phyloP scores from a whole-genome alignment of 2,797 vertebrate species.

The Nannoperca obscura region DNA sequence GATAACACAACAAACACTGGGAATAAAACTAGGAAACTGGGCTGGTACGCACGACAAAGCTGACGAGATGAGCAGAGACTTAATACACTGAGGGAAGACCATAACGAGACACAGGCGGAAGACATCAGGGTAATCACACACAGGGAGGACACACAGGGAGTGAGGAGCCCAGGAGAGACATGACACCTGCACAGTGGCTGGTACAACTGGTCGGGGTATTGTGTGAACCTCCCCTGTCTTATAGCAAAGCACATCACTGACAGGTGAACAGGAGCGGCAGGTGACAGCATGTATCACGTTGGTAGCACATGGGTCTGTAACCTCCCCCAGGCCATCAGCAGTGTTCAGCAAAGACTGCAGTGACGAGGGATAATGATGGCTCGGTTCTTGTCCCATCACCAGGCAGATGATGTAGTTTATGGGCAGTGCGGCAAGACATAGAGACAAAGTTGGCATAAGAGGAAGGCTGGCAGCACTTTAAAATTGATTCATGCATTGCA shows the following conservation, averaged over 20 bases:
- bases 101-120: too few species aligned
- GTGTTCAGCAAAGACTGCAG: constrained; percentile 11
- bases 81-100: too few species aligned
- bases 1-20: too few species aligned
- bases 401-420: constrained; percentile 42
- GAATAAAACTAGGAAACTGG: too few species aligned
- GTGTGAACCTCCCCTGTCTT: not conserved
- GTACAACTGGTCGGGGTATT: not conserved
- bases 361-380: not conserved
- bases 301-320: too few species aligned
- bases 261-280: not conserved
- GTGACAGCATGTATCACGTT: not conserved
- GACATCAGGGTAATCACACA: too few species aligned
- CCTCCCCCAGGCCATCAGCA: not conserved
- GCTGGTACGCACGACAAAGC: too few species aligned
- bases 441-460: constrained; percentile 41
- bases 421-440: constrained; percentile 38
- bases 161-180: too few species aligned
- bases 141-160: too few species aligned
- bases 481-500: constrained; percentile 45
- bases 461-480: constrained; percentile 44
- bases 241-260: not conserved
- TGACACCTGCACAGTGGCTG: not conserved
- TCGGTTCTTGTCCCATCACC: not conserved
- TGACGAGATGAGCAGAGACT: too few species aligned